Evolutionary conservation across 2,888 invertebrate genomes (phyloP).

Genomic region (Ectropis crepuscularia): DNA sequence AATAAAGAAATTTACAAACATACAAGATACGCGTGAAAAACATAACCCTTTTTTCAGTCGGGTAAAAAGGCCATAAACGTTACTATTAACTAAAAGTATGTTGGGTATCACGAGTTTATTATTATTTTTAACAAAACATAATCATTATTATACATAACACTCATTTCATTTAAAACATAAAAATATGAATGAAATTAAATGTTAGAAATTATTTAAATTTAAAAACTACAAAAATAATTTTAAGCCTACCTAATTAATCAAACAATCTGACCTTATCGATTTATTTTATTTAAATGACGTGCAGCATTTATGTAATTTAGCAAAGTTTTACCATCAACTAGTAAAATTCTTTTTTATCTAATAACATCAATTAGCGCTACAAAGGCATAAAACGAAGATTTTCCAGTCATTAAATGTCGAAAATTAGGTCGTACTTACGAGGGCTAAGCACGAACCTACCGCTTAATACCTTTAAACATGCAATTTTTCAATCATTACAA

Average conservation of each 20-base stretch:
- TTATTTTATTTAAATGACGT: background rate
- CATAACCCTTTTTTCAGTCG: too few relatives aligned
- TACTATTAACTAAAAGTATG: too few relatives aligned
- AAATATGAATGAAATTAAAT: background rate
- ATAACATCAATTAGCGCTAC: conserved; percentile 54
- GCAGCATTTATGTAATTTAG: background rate
- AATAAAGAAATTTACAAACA: too few relatives aligned
- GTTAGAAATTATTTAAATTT: too few relatives aligned
- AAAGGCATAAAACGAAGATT: conserved; percentile 59
- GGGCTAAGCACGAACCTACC: conserved; percentile 57
- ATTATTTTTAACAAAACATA: background rate
- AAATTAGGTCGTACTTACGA: conserved; percentile 71
- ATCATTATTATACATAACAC: background rate
- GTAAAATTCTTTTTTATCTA: conserved; percentile 25
- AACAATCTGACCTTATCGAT: background rate
- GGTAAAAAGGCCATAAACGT: too few relatives aligned
- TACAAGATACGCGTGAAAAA: too few relatives aligned
- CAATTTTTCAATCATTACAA: conserved; percentile 71
- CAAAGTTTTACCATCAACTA: conserved; percentile 3
- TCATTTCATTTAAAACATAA: background rate
- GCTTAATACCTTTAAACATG: conserved; percentile 71
- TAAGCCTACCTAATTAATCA: too few relatives aligned
- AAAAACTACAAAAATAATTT: too few relatives aligned
- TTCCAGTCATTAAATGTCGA: conserved; percentile 64
- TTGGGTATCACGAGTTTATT: background rate